phyloP scores from a whole-genome alignment of 2,797 vertebrate species.

The Ispidina lecontei region DNA sequence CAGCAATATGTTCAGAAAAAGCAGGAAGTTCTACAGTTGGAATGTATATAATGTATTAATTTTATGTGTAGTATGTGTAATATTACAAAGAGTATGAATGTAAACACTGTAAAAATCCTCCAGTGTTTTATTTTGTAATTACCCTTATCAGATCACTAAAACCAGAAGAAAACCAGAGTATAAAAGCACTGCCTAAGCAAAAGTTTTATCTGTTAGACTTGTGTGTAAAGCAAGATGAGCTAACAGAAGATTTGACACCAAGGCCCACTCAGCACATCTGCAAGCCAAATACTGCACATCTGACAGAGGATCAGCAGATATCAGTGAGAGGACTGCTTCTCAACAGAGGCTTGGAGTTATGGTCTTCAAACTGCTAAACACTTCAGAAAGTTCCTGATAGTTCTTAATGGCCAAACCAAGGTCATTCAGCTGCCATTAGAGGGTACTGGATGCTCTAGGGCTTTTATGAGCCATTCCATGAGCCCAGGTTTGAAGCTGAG shows the following conservation, averaged over 20 bases:
- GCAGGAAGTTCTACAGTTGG: not conserved
- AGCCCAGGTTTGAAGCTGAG: not conserved
- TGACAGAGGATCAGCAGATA: slow-evolving; percentile 35
- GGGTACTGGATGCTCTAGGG: not conserved
- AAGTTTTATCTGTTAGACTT: not conserved
- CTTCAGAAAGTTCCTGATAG: not conserved
- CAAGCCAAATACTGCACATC: slow-evolving; percentile 45
- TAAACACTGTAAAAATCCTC: not conserved
- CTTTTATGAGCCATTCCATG: not conserved
- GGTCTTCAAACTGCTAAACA: not conserved
- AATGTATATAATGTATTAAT: not conserved
- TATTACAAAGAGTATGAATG: not conserved
- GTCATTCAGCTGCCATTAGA: not conserved
- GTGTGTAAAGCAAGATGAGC: not conserved
- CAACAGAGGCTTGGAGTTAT: slow-evolving; percentile 68
- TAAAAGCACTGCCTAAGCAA: not conserved
- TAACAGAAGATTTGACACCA: not conserved
- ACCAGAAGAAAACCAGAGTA: slow-evolving; percentile 3
- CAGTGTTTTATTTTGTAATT: not conserved
- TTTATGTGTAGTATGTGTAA: not conserved
- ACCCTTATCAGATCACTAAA: not conserved
- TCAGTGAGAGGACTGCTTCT: slow-evolving; percentile 56
- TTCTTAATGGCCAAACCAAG: not conserved
- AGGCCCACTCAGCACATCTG: slow-evolving; percentile 38
- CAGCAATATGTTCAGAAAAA: not conserved